These are phyloP conservation scores for Pammene fasciana DNA, from an alignment of 2,888 invertebrate genomes.

Conservation along the genomic window DNA sequence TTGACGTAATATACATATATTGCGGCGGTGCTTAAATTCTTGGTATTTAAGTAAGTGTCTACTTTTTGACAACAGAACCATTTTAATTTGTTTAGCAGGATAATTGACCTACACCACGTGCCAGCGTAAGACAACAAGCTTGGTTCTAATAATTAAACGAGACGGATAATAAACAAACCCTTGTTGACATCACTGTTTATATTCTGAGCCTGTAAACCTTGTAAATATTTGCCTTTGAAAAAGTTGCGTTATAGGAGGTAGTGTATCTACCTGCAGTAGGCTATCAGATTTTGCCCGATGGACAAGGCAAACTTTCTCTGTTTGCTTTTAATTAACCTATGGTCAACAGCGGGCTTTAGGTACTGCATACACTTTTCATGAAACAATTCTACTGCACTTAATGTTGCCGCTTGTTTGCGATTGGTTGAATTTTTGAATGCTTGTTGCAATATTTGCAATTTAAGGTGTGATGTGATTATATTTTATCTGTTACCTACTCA, in stretches of 20 bases:
- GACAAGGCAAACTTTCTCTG: conserved; percentile 70
- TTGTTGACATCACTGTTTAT: conserved; percentile 14
- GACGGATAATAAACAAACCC: conserved; percentile 17
- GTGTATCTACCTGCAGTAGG: conserved; percentile 45
- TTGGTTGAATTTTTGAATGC: conserved; percentile 17
- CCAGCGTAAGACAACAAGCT: neutral
- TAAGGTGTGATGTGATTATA: neutral
- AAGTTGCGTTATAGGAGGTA: conserved; percentile 30
- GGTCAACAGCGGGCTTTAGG: conserved; percentile 68
- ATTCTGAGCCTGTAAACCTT: conserved; percentile 23
- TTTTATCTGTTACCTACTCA: no score
- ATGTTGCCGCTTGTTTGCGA: conserved; percentile 59
- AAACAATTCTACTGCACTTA: conserved; percentile 73
- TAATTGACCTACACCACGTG: no score
- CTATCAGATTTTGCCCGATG: conserved; percentile 58
- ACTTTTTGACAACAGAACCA: no score
- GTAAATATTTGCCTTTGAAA: conserved; percentile 31
- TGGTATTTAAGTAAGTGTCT: no score
- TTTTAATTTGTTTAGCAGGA: no score
- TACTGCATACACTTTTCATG: conserved; percentile 74
- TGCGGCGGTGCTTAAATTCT: no score
- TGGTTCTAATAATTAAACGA: conserved; percentile 11
- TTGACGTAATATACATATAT: no score
- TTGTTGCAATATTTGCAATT: conserved; percentile 6
- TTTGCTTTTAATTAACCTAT: conserved; percentile 80